Percentiles rank a stretch among this genome's conserved stretches.
Conservation (phyloP, 2,113 vertebrate species). For the Phylloscopus trochiloides region DNA sequence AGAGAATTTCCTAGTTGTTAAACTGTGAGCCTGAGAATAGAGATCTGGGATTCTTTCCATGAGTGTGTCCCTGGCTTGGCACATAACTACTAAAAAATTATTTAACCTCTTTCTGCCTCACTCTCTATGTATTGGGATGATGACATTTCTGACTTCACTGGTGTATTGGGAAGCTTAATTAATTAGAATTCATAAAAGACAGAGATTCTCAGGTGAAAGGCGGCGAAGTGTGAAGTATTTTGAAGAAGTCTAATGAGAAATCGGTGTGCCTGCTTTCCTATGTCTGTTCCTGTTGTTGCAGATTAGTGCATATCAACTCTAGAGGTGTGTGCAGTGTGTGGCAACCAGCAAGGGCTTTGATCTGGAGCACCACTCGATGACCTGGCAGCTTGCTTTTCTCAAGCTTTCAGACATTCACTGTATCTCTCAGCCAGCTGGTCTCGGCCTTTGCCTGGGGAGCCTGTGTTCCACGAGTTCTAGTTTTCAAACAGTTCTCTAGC, state of each 20-base stretch:
- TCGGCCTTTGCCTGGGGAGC: background rate
- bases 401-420: background rate
- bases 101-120: constrained; percentile 23
- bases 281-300: background rate
- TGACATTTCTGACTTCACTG: constrained; percentile 13
- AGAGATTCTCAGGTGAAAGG: background rate
- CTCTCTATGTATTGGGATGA: background rate
- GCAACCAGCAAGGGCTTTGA: background rate
- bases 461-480: constrained; percentile 13
- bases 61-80: background rate
- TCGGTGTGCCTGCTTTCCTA: background rate
- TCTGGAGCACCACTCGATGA: background rate
- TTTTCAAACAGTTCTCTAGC: background rate
- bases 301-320: background rate
- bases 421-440: background rate
- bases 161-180: constrained; percentile 46
- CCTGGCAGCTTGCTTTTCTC: background rate
- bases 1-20: constrained; percentile 23
- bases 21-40: background rate
- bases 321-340: background rate
- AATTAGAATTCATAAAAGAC: constrained; percentile 28
- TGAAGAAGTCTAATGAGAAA: constrained; percentile 13
- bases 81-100: background rate
- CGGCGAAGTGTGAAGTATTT: constrained; percentile 25
- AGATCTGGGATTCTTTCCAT: background rate